phyloP scores from a whole-genome alignment of 1,140 invertebrate species.

The Lepidurus arcticus region DNA sequence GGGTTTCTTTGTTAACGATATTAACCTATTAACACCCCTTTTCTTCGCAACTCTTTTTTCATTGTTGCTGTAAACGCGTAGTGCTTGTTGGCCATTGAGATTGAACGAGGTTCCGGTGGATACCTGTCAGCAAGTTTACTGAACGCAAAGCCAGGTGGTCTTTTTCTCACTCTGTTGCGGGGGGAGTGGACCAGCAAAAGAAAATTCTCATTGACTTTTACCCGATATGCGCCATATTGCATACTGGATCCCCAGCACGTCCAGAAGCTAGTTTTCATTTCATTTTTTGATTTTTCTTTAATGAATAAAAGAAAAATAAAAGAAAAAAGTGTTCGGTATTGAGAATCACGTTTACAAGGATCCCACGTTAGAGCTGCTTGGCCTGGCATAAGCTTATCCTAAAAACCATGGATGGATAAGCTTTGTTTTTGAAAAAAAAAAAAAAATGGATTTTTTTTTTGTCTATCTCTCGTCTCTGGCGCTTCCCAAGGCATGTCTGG shows the following conservation, averaged over 20 bases:
- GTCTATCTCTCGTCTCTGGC: not conserved
- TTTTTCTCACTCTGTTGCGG: not conserved
- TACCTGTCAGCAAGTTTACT: conserved; percentile 10
- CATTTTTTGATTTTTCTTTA: too few species aligned
- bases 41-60: not conserved
- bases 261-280: too few species aligned
- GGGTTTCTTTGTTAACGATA: too few species aligned
- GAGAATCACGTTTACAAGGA: not conserved
- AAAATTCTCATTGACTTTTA: conserved; percentile 7
- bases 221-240: not conserved
- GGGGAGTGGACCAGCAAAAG: not conserved
- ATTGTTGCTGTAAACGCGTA: not conserved
- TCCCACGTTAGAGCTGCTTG: not conserved
- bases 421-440: not conserved
- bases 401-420: conserved; percentile 1
- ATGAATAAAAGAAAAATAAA: not conserved
- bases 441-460: too few species aligned
- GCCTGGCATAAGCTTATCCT: not conserved
- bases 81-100: conserved; percentile 9
- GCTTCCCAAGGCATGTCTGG: not conserved
- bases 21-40: not conserved
- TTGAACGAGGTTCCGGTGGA: conserved; percentile 9
- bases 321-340: not conserved
- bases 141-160: conserved; percentile 17
- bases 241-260: not conserved